A percentile compares a stretch with the other conserved stretches of the same genome.
Evolutionary conservation across 2,797 vertebrate species (phyloP).

Genomic region (Periophthalmus magnuspinnatus): DNA sequence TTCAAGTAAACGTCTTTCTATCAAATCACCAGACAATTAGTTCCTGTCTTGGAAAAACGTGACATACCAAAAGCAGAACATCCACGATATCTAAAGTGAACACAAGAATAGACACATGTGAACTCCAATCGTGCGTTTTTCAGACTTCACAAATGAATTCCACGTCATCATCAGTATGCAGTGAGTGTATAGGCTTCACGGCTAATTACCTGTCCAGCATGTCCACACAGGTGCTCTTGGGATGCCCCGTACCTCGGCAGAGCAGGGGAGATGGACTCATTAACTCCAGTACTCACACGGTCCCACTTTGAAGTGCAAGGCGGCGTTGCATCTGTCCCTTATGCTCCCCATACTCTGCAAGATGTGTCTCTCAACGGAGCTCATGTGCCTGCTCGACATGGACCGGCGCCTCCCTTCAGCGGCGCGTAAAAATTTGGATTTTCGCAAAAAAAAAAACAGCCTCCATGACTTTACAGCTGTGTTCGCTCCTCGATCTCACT

Average conservation of each 20-base stretch:
- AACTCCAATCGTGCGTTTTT: not conserved
- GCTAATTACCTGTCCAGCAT: constrained; percentile 27
- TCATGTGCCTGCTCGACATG: constrained; percentile 45
- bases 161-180: constrained; percentile 7
- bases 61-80: not conserved
- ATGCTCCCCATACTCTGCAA: constrained; percentile 35
- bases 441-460: too few species aligned
- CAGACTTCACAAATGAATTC: not conserved
- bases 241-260: constrained; percentile 15
- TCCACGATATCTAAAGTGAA: not conserved
- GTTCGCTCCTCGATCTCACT: constrained; percentile 6
- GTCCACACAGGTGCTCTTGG: constrained; percentile 27
- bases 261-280: constrained; percentile 18
- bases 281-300: not conserved
- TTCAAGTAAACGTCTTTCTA: not conserved
- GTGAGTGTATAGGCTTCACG: constrained; percentile 10
- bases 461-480: constrained; percentile 14
- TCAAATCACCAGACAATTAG: not conserved
- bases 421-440: constrained; percentile 38
- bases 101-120: not conserved
- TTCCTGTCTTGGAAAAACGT: too few species aligned
- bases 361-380: constrained; percentile 38
- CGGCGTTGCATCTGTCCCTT: constrained; percentile 49
- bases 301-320: constrained; percentile 58
- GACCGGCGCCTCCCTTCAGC: constrained; percentile 39